Evolutionary conservation across 1,140 invertebrate genomes (phyloP).

Genomic region (Popillia japonica): DNA sequence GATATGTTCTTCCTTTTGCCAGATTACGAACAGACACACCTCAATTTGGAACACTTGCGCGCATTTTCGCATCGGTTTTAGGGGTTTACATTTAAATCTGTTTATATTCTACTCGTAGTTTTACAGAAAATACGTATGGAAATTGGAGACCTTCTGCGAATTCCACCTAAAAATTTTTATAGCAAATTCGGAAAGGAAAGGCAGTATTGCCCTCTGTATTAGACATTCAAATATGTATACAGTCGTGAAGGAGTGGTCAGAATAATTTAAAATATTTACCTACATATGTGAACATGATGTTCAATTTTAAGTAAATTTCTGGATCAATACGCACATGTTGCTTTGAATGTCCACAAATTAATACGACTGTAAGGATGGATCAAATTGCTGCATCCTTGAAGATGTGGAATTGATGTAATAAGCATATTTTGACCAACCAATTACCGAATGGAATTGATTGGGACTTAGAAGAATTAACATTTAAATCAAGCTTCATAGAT

Average conservation of each 20-base stretch:
- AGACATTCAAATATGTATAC: background rate
- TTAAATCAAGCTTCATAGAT: no score
- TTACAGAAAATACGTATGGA: background rate
- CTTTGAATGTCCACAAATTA: no score
- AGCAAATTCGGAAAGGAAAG: background rate
- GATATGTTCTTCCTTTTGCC: background rate
- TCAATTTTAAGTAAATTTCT: no score
- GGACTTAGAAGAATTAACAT: no score
- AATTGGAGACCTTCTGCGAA: conserved; percentile 3
- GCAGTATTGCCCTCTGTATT: background rate
- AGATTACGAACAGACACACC: background rate
- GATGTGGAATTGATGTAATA: no score
- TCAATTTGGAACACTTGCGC: background rate
- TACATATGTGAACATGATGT: no score
- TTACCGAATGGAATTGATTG: no score
- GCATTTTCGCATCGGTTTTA: background rate
- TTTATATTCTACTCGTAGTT: background rate
- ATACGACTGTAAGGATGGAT: no score
- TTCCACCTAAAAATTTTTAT: background rate
- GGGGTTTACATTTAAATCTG: background rate
- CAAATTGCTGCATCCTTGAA: no score
- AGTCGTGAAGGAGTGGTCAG: background rate
- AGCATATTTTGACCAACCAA: no score
- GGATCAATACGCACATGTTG: no score
- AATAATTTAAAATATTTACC: background rate